Conservation (phyloP, 2,113 vertebrate species). For the Sinocyclocheilus grahami region DNA sequence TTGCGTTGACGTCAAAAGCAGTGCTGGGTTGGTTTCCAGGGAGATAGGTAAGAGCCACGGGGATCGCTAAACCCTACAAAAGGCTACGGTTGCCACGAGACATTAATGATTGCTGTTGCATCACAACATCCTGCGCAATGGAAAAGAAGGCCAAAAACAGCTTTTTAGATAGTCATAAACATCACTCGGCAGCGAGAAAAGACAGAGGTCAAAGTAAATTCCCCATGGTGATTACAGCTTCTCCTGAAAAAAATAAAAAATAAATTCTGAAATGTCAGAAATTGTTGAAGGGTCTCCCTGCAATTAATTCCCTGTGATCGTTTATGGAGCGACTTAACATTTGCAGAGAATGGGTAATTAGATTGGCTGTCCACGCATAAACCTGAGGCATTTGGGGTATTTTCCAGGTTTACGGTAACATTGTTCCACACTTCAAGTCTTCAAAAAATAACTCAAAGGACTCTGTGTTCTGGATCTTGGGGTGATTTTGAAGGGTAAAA, state of each 20-base stretch:
- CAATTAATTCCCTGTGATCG: slow-evolving; percentile 47
- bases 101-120: slow-evolving; percentile 43
- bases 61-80: slow-evolving; percentile 25
- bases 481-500: slow-evolving; percentile 13
- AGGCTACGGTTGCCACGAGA: slow-evolving; percentile 3
- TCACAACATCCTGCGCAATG: slow-evolving; percentile 24
- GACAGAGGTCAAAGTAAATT: slow-evolving; percentile 3
- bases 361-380: slow-evolving; percentile 33
- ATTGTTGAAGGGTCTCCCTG: slow-evolving; percentile 41
- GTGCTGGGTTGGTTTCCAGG: slow-evolving; percentile 29
- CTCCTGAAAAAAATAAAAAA: background rate
- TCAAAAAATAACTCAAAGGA: background rate
- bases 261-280: slow-evolving; percentile 54
- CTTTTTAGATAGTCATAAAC: slow-evolving; percentile 1
- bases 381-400: slow-evolving; percentile 2
- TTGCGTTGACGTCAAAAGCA: slow-evolving; percentile 24
- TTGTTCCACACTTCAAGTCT: background rate
- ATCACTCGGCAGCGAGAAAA: slow-evolving; percentile 14
- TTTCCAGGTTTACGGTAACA: background rate
- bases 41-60: slow-evolving; percentile 38
- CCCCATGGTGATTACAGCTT: slow-evolving; percentile 47
- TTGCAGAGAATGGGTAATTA: slow-evolving; percentile 48
- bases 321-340: slow-evolving; percentile 44
- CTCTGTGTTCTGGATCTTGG: background rate
- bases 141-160: slow-evolving; percentile 1